A percentile compares a stretch with the other conserved stretches of the same genome.
phyloP scores from a whole-genome alignment of 2,888 invertebrate genomes.

The Lasioglossum lativentre region DNA sequence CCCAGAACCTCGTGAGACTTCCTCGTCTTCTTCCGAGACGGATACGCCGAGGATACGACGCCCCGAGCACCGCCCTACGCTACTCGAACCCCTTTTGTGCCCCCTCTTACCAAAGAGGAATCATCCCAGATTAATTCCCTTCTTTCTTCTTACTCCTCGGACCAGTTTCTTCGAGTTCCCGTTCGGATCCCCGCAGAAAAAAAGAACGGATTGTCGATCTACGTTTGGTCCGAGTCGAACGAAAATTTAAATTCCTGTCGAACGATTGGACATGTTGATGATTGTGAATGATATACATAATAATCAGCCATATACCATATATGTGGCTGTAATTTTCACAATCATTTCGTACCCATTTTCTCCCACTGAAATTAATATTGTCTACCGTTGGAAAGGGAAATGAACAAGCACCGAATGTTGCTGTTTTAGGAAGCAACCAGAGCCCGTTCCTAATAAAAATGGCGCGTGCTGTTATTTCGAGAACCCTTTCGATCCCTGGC shows the following conservation, averaged over 20 bases:
- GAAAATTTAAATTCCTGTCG: not conserved
- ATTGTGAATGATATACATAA: too few species aligned
- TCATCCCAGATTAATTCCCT: conserved; percentile 27
- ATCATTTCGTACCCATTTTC: too few species aligned
- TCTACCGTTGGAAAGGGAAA: too few species aligned
- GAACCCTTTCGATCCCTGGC: not conserved
- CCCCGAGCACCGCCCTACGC: conserved; percentile 21
- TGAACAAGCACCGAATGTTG: too few species aligned
- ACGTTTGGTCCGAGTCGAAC: not conserved
- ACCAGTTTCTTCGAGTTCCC: not conserved
- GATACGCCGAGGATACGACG: conserved; percentile 10
- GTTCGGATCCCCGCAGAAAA: not conserved
- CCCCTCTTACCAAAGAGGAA: not conserved
- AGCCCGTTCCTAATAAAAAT: too few species aligned
- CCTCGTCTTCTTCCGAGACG: conserved; percentile 31
- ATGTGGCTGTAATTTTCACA: too few species aligned
- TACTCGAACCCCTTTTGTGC: conserved; percentile 6
- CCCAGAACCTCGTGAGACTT: conserved; percentile 47
- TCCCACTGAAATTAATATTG: too few species aligned
- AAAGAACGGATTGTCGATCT: not conserved
- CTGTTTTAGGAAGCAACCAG: too few species aligned
- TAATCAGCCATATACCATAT: too few species aligned
- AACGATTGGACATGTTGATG: too few species aligned
- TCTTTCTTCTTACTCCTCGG: not conserved
- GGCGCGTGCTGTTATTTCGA: not conserved